Base-by-base conservation (phyloP, 2,113 vertebrate genomes). In the Zosterops japonicus region DNA sequence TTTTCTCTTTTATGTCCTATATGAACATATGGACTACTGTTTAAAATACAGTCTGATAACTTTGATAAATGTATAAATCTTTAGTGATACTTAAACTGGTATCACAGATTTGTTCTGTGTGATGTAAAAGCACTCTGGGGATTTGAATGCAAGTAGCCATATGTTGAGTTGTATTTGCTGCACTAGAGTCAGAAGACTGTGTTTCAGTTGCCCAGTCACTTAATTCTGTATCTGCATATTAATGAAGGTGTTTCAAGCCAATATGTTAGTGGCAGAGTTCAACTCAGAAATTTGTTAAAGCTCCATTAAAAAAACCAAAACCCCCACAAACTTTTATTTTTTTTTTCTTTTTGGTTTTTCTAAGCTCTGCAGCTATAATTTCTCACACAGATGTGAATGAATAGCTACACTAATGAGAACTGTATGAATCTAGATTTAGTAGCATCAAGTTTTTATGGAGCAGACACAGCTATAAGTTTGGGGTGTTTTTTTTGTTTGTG, bases 231-330 rank as follows among this genome's bases (percentile, higher is more conserved):
- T 65, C 56, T 64, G 42, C 31, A 42, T 88, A 55, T 47, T 90
- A n/a, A 42, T 69, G 68, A 77, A 69, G 83, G 12, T 67, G 65
- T 83, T 91, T 71, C 36, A 68, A 89, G 89, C 41, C 46, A 68
- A 24, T 71, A 27, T 78, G 50, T 19, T 59, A 35, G 55, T 59
- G n/a, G 47, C 31, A 72, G 46, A 39, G 42, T 65, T 69, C 14
- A 53, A 64, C 74, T 93, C 25, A 61, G 85, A 91, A 96, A 84
- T 93, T 50, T 61, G 14, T 78, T 95, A 42, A 84, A 93, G 60
- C 19, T 84, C 18, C 20, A 55, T 92, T 87, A 1, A 25, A 75
- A 17, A 4, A 5, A 39, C 11, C 39, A 42, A 36, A 17, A 6
- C 50, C 15, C 15, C 16, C 24, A 25, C 16, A 33, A 23, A 19